These are phyloP conservation scores for Baryphthengus martii DNA, from an alignment of 2,113 vertebrate genomes.

Conservation along the genomic window DNA sequence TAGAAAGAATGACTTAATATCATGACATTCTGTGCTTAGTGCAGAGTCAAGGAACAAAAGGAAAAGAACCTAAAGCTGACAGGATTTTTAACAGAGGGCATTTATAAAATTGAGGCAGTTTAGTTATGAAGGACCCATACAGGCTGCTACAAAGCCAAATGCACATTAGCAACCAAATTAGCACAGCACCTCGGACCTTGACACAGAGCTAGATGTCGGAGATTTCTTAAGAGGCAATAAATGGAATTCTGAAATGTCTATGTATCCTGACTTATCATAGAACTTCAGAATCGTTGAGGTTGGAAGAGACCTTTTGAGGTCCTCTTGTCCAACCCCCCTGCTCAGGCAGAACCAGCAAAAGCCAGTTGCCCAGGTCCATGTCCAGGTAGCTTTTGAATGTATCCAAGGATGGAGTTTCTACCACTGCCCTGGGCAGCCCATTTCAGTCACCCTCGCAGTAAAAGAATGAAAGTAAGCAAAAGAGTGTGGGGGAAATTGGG, in stretches of 20 bases:
- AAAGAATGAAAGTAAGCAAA: neutral
- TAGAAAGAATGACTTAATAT: neutral
- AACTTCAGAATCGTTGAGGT: neutral
- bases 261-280: neutral
- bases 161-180: neutral
- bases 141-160: neutral
- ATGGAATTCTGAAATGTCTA: neutral
- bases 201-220: neutral
- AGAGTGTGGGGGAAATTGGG: neutral
- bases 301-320: neutral
- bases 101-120: neutral
- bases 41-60: neutral
- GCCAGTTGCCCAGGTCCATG: neutral
- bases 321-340: neutral
- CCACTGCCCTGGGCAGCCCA: accelerated
- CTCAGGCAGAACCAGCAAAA: neutral
- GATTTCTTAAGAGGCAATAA: neutral
- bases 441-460: neutral
- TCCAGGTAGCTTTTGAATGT: neutral
- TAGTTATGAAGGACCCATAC: neutral
- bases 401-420: neutral
- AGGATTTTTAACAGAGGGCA: neutral
- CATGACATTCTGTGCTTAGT: neutral
- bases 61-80: neutral
- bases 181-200: neutral